Percentiles rank a stretch among this genome's conserved stretches.
Conservation (phyloP, 2,888 invertebrate genomes). For the Drosophila subquinaria region DNA sequence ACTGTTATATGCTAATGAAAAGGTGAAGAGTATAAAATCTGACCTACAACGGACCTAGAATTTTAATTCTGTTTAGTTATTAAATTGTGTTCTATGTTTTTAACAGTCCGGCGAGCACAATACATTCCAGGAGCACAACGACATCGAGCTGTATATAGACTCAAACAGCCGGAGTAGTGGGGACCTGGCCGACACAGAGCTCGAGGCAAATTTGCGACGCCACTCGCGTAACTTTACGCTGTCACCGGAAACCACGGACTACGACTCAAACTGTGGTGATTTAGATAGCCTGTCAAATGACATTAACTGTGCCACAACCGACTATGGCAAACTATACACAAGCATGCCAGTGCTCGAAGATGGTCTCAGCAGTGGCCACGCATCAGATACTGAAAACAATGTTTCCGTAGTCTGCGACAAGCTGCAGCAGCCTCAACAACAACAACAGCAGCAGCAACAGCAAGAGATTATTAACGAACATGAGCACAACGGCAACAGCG, state of each 20-base stretch:
- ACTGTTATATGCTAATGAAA: neutral
- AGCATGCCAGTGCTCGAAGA: conserved; percentile 97
- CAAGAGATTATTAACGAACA: conserved; percentile 40
- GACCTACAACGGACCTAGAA: neutral
- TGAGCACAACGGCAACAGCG: conserved; percentile 60
- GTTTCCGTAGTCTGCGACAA: conserved; percentile 78
- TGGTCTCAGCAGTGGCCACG: conserved; percentile 96
- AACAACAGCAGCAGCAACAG: conserved; percentile 50
- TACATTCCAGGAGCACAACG: conserved; percentile 83
- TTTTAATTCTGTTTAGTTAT: neutral
- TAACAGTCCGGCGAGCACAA: conserved; percentile 67
- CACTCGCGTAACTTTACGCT: conserved; percentile 94
- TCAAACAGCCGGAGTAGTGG: conserved; percentile 85
- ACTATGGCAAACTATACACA: conserved; percentile 89
- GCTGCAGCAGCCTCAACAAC: conserved; percentile 56
- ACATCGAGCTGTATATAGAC: conserved; percentile 85
- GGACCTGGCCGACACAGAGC: conserved; percentile 84
- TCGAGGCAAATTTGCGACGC: conserved; percentile 83
- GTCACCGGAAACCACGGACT: conserved; percentile 96
- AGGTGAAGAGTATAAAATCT: neutral
- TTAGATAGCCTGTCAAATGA: conserved; percentile 89
- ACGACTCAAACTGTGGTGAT: conserved; percentile 95
- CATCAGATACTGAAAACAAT: conserved; percentile 96
- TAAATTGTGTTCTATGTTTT: neutral
- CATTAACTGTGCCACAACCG: conserved; percentile 85